These are phyloP conservation scores for Trichogramma pretiosum DNA, from an alignment of 1,140 invertebrate genomes.

Conservation along the genomic window DNA sequence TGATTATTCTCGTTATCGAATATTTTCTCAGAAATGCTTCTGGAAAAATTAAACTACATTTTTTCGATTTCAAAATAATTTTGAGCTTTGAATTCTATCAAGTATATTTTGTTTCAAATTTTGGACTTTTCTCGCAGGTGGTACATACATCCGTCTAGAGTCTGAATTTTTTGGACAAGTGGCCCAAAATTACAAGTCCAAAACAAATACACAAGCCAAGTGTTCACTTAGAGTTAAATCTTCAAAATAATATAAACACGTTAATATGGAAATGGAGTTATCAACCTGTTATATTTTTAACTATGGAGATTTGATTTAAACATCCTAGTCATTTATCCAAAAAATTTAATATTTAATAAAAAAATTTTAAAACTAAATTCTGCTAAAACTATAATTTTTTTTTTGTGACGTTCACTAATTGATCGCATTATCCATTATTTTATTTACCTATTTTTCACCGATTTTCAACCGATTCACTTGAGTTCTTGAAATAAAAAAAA, in stretches of 20 bases:
- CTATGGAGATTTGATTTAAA: conserved; percentile 1
- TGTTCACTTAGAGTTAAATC: conserved; percentile 21
- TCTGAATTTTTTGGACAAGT: conserved; percentile 60
- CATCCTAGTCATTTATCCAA: conserved; percentile 15
- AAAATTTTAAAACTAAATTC: conserved; percentile 11
- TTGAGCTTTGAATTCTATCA: no score
- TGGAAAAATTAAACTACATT: no score
- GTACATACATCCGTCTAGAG: conserved; percentile 61
- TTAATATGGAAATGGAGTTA: no score
- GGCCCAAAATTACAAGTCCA: conserved; percentile 29
- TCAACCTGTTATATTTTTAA: conserved; percentile 1
- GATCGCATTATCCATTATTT: no score
- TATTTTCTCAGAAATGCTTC: no score
- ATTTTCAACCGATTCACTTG: no score
- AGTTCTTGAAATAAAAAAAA: no score
- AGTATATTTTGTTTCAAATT: background rate
- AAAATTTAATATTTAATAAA: conserved; percentile 12
- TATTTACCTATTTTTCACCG: no score
- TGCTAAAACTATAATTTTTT: conserved; percentile 91
- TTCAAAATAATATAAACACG: conserved; percentile 25
- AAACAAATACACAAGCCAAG: conserved; percentile 25
- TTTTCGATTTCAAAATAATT: no score
- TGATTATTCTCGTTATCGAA: background rate
- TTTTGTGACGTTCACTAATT: no score
- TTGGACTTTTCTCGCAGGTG: conserved; percentile 51